These are phyloP conservation scores for Diachasmimorpha longicaudata DNA, from an alignment of 1,140 invertebrate genomes.

Conservation along the genomic window DNA sequence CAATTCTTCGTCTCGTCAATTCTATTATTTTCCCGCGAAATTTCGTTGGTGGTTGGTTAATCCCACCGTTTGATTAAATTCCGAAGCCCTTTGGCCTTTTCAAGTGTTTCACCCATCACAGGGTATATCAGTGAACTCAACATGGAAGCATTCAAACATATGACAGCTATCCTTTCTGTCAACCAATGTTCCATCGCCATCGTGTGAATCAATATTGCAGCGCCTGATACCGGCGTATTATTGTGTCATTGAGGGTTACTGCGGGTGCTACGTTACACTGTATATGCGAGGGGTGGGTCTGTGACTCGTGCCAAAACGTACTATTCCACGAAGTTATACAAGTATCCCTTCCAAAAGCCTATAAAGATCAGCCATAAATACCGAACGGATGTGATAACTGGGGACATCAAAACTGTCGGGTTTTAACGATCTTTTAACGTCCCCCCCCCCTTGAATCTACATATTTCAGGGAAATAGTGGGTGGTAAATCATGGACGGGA, in stretches of 20 bases:
- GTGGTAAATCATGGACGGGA: not conserved
- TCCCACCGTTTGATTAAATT: not conserved
- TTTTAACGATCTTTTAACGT: slow-evolving; percentile 1
- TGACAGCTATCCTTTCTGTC: not conserved
- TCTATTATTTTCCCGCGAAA: too few relatives aligned
- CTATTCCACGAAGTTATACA: slow-evolving; percentile 26
- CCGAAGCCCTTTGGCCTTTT: not conserved
- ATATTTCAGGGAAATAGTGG: not conserved
- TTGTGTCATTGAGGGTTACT: slow-evolving; percentile 13
- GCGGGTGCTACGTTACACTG: not conserved
- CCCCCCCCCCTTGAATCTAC: not conserved
- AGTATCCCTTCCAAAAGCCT: slow-evolving; percentile 26
- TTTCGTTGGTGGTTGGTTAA: too few relatives aligned
- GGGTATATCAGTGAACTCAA: not conserved
- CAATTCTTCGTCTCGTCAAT: not conserved
- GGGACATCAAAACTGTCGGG: not conserved
- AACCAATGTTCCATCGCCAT: not conserved
- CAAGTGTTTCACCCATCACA: not conserved
- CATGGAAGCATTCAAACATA: not conserved
- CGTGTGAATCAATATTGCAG: slow-evolving; percentile 33
- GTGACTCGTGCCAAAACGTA: not conserved
- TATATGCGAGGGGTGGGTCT: not conserved
- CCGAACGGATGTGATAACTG: slow-evolving; percentile 1
- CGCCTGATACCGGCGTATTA: slow-evolving; percentile 34
- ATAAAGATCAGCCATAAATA: slow-evolving; percentile 32